phyloP scores from a whole-genome alignment of 2,888 invertebrate genomes.

The Drosophila trichaetosa region DNA sequence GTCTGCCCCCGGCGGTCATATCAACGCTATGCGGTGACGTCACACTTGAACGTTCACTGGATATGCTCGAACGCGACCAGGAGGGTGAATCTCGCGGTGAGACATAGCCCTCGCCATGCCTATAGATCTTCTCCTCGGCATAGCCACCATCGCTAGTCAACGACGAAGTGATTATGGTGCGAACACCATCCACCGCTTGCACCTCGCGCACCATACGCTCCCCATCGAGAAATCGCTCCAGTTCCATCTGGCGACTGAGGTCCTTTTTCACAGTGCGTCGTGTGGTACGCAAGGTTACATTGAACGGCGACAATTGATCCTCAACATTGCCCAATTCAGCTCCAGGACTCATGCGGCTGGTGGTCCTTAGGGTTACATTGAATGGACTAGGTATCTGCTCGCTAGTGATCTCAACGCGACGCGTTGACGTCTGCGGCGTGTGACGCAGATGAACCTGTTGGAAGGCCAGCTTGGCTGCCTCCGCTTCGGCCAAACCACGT shows the following conservation, averaged over 20 bases:
- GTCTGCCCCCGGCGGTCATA: conserved; percentile 81
- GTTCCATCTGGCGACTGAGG: conserved; percentile 68
- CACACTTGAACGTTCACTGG: conserved; percentile 75
- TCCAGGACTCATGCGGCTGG: conserved; percentile 77
- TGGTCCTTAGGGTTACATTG: conserved; percentile 86
- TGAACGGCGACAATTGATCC: conserved; percentile 77
- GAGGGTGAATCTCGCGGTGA: conserved; percentile 77
- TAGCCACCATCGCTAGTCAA: conserved; percentile 81
- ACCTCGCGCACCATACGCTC: conserved; percentile 89
- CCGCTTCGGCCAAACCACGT: conserved; percentile 85
- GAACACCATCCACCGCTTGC: conserved; percentile 83
- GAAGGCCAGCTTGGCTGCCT: conserved; percentile 84
- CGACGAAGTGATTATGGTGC: conserved; percentile 83
- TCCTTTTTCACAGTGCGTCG: conserved; percentile 60
- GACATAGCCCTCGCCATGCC: conserved; percentile 82
- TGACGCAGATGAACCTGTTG: conserved; percentile 87
- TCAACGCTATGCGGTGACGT: conserved; percentile 82
- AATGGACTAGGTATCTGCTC: conserved; percentile 75
- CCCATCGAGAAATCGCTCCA: conserved; percentile 88
- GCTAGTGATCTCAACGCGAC: conserved; percentile 83
- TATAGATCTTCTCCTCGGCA: conserved; percentile 82
- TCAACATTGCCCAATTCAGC: conserved; percentile 66
- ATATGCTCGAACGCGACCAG: conserved; percentile 71
- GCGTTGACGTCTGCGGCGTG: conserved; percentile 86
- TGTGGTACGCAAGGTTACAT: conserved; percentile 78